These are phyloP conservation scores for Venturia canescens DNA, from an alignment of 1,140 invertebrate species.

Conservation along the genomic window DNA sequence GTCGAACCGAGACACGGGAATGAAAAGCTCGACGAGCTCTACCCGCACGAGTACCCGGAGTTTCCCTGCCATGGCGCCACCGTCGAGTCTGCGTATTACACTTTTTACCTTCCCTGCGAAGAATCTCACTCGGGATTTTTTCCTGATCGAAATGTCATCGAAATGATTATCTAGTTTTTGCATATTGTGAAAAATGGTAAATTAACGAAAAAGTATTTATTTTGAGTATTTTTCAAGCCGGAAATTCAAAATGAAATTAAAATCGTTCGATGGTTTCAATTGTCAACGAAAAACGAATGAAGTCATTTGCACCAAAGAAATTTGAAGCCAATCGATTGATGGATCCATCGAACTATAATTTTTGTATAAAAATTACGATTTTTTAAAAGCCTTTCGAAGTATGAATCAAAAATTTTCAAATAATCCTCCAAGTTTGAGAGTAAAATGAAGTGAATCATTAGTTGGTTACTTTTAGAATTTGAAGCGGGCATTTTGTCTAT, in stretches of 20 bases:
- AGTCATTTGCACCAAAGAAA: too few relatives aligned
- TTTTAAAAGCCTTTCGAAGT: too few relatives aligned
- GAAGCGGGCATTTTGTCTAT: neutral
- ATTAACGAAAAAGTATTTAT: too few relatives aligned
- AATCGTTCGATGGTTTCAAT: too few relatives aligned
- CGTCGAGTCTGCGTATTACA: slow-evolving; percentile 66
- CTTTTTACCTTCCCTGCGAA: slow-evolving; percentile 37
- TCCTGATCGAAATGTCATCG: neutral
- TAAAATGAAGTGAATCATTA: neutral
- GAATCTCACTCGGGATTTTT: neutral
- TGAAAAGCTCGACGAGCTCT: slow-evolving; percentile 62
- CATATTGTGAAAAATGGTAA: too few relatives aligned
- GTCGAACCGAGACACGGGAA: slow-evolving; percentile 69
- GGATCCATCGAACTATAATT: too few relatives aligned
- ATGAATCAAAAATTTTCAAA: neutral
- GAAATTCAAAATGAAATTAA: too few relatives aligned
- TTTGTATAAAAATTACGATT: too few relatives aligned
- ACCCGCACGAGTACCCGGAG: slow-evolving; percentile 62
- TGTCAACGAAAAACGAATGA: too few relatives aligned
- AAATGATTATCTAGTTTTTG: too few relatives aligned
- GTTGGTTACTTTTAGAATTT: neutral
- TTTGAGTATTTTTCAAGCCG: too few relatives aligned
- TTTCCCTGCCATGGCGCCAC: slow-evolving; percentile 60
- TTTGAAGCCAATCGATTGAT: too few relatives aligned
- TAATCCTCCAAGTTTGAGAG: neutral